Percentiles rank a stretch among this genome's conserved stretches.
These are phyloP conservation scores for Mastigias papua DNA, from an alignment of 30 jellyfish, hydroid and myxozoan species.

Conservation along the genomic window DNA sequence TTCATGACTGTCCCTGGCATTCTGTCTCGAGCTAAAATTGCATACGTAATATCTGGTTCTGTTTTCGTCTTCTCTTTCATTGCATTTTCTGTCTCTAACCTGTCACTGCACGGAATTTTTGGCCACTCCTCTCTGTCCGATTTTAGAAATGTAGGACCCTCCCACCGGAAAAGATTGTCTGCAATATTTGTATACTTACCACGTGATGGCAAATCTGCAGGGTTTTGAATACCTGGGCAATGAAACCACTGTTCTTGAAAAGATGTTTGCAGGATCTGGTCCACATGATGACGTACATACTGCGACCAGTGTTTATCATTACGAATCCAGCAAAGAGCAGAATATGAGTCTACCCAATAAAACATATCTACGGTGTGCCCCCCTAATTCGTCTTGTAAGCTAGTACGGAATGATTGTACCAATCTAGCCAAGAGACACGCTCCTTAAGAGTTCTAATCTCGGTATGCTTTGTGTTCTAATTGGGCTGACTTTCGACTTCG, in stretches of 20 bases:
- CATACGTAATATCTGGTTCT: not conserved
- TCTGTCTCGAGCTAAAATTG: not conserved
- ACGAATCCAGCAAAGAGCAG: constrained; percentile 73
- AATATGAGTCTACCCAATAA: constrained; percentile 80
- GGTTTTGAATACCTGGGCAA: too few relatives aligned
- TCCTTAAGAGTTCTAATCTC: constrained; percentile 77
- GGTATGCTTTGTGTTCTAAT: constrained; percentile 66
- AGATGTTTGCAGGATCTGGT: constrained; percentile 38
- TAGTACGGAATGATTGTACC: constrained; percentile 15
- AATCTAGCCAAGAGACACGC: constrained; percentile 64
- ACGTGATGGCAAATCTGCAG: too few relatives aligned
- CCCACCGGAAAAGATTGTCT: too few relatives aligned
- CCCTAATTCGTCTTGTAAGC: constrained; percentile 47
- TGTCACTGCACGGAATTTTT: too few relatives aligned
- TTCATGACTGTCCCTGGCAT: not conserved
- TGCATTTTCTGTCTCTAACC: too few relatives aligned
- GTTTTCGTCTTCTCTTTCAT: not conserved
- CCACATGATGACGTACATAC: constrained; percentile 54
- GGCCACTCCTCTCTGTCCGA: too few relatives aligned
- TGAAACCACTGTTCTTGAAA: constrained; percentile 48
- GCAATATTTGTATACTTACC: too few relatives aligned
- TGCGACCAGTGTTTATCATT: constrained; percentile 71
- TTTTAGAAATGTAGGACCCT: too few relatives aligned
- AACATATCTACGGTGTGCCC: constrained; percentile 17
- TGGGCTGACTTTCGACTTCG: constrained; percentile 82